A percentile compares a stretch with the other conserved stretches of the same genome.
phyloP scores from a whole-genome alignment of 1,140 invertebrate species.

The Micrasema minimum region DNA sequence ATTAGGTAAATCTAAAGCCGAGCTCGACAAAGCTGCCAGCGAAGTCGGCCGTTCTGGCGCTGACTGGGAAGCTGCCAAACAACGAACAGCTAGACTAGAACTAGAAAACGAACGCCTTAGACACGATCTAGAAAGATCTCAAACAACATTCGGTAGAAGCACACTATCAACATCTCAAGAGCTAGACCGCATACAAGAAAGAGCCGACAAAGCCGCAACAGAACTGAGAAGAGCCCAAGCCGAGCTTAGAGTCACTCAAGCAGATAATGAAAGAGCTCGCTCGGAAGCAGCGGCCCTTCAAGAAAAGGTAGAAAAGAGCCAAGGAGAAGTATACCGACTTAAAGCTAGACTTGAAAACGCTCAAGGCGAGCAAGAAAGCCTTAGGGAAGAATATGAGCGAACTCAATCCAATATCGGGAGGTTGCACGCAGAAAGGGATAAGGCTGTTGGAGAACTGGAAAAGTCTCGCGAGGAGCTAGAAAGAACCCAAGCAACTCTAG shows the following conservation, averaged over 20 bases:
- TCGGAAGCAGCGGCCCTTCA: constrained; percentile 86
- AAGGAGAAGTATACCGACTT: constrained; percentile 92
- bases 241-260: constrained; percentile 84
- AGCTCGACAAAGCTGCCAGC: constrained; percentile 89
- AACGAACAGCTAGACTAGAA: constrained; percentile 84
- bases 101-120: constrained; percentile 89
- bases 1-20: constrained; percentile 92
- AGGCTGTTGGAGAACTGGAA: constrained; percentile 84
- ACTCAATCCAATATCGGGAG: constrained; percentile 79
- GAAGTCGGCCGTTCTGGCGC: constrained; percentile 88
- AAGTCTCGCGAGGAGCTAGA: constrained; percentile 92
- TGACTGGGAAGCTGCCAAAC: constrained; percentile 90
- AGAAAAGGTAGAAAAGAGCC: constrained; percentile 93
- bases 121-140: constrained; percentile 85
- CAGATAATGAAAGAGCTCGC: constrained; percentile 87
- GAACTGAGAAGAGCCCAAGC: constrained; percentile 88
- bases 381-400: constrained; percentile 90
- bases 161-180: constrained; percentile 80
- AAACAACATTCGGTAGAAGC: constrained; percentile 82
- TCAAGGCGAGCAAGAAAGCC: constrained; percentile 90
- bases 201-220: constrained; percentile 84
- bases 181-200: constrained; percentile 85
- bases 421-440: constrained; percentile 88
- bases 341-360: constrained; percentile 95
- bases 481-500: constrained; percentile 85